Conservation (phyloP, 92 coral and sea anemone species). For the Anthopleura xanthogrammica region DNA sequence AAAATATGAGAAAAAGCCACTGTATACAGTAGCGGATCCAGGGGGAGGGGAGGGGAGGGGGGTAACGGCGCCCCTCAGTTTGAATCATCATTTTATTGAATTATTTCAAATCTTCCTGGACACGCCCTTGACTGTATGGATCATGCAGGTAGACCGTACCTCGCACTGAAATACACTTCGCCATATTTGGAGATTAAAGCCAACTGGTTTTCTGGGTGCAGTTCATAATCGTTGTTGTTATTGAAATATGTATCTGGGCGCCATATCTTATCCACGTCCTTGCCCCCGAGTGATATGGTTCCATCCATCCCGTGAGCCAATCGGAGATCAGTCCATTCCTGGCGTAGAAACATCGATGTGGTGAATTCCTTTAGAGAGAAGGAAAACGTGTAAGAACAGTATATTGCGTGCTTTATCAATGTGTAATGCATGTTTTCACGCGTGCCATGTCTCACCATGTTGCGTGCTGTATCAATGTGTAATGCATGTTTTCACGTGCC, state of each 20-base stretch:
- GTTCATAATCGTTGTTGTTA: constrained; percentile 77
- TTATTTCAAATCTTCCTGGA: too few relatives aligned
- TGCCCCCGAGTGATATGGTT: constrained; percentile 77
- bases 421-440: neutral
- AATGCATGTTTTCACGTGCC: too few relatives aligned
- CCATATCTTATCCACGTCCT: constrained; percentile 86
- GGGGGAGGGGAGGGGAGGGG: too few relatives aligned
- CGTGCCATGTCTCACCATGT: too few relatives aligned
- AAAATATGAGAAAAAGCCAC: too few relatives aligned
- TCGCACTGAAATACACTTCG: constrained; percentile 86
- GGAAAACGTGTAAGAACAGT: neutral
- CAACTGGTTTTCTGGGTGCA: constrained; percentile 79
- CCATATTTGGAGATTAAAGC: constrained; percentile 88
- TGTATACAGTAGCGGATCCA: too few relatives aligned
- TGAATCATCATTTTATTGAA: too few relatives aligned
- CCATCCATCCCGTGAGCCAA: constrained; percentile 78
- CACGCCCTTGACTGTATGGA: too few relatives aligned
- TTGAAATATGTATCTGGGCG: constrained; percentile 92
- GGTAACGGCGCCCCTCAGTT: too few relatives aligned
- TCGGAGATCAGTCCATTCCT: constrained; percentile 85
- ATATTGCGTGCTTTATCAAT: neutral
- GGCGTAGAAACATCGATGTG: constrained; percentile 83
- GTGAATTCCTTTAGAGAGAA: constrained; percentile 74
- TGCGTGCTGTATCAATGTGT: too few relatives aligned
- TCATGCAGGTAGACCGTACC: constrained; percentile 37